Evolutionary conservation across 2,797 vertebrate genomes (phyloP), one percentile per base, ranked within the genome.

Genomic region (Galagoides demidoff): DNA sequence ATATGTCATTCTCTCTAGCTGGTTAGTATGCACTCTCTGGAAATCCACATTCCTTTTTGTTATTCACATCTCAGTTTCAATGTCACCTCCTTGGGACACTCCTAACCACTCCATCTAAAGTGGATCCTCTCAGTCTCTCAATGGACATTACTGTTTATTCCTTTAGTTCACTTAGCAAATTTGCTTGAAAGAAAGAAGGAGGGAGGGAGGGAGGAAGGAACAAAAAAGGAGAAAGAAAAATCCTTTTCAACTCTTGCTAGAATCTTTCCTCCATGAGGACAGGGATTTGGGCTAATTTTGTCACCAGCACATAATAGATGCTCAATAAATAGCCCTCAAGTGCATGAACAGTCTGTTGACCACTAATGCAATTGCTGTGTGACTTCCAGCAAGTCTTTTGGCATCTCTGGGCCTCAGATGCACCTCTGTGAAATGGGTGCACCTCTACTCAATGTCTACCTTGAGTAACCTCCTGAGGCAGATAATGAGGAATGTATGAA

Each of bases 401-500:
- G 43, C 14, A 25, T 93, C 88, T 85, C 92, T 88, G 90, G 20
- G 59, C 64, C 57, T 66, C 71, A 7, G 64, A 2, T 12, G 7
- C 31, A 37, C 37, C 34, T n/a, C 19, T 59, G 49, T 37, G 34
- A 34, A 77, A 10, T 2, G 61, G 52, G 10, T n/a, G n/a, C n/a
- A n/a, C n/a, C n/a, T n/a, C n/a, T n/a, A n/a, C 13, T 14, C 45
- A 7, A 45, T 5, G 16, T 57, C 70, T 68, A 0, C 39, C 23
- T 45, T 61, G 31, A 66, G 12, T 5, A 70, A 74, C 74, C 55
- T 12, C 43, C 31, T 83, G 5, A 52, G 10, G 37, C 14, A 7
- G 39, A 52, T 2, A 0, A 0, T 8, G 19, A 37, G 55, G 31
- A 25, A 8, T 8, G 4, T 20, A 7, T 39, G 85, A 70, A 12